phyloP scores from a whole-genome alignment of 1,140 invertebrate genomes.

The Panagrolaimus sp. region DNA sequence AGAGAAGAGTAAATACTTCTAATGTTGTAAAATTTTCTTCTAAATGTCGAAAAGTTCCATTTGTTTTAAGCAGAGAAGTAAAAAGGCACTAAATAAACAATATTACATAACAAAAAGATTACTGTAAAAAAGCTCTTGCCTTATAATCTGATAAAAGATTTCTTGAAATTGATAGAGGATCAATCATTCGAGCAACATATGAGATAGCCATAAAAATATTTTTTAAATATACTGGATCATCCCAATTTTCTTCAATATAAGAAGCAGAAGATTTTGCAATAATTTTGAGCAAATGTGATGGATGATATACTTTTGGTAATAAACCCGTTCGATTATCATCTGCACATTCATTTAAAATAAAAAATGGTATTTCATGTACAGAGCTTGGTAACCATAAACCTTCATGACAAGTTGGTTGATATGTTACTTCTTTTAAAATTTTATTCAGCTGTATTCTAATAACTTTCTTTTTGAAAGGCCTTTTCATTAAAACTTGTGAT shows the following conservation, averaged over 20 bases:
- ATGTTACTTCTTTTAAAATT: neutral
- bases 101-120: no score
- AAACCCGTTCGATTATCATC: neutral
- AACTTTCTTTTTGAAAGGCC: neutral
- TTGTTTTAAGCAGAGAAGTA: neutral
- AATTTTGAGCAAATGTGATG: neutral
- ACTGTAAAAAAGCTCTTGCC: no score
- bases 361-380: neutral
- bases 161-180: constrained; percentile 5
- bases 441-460: neutral
- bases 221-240: neutral
- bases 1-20: constrained; percentile 1
- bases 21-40: neutral
- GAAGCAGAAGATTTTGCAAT: neutral
- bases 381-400: neutral
- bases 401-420: neutral
- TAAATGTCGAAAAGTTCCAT: constrained; percentile 5
- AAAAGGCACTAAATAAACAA: constrained; percentile 13
- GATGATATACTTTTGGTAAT: neutral
- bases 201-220: neutral
- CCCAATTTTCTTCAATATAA: constrained; percentile 1
- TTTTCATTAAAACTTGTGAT: neutral
- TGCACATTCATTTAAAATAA: constrained; percentile 9
- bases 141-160: neutral
- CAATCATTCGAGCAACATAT: neutral